Percentiles rank a stretch among this genome's conserved stretches.
phyloP scores from a whole-genome alignment of 2,797 vertebrate genomes.

The Zenarchopterus dispar region DNA sequence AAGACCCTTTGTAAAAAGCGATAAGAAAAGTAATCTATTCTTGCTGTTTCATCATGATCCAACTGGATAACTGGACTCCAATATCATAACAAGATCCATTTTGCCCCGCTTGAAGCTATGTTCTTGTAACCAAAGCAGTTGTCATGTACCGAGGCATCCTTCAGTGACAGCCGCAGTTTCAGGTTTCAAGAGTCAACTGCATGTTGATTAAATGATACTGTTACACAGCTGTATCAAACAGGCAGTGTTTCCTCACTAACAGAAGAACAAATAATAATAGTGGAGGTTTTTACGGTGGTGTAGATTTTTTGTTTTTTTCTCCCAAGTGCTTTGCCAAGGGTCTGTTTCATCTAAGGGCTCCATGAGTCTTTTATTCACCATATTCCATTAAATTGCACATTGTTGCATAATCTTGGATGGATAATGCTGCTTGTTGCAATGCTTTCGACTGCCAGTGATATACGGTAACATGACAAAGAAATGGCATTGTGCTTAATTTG shows the following conservation, averaged over 20 bases:
- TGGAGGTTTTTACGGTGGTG: not conserved
- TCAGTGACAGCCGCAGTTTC: not conserved
- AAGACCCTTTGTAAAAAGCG: too few species aligned
- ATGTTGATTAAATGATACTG: not conserved
- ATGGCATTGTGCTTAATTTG: too few species aligned
- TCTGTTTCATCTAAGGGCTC: not conserved
- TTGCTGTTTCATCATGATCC: too few species aligned
- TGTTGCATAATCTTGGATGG: not conserved
- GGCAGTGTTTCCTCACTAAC: constrained; percentile 5
- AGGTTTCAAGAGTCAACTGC: not conserved
- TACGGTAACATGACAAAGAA: not conserved
- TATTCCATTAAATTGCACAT: not conserved
- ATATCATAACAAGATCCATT: too few species aligned
- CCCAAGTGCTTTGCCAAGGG: not conserved
- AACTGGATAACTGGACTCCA: too few species aligned
- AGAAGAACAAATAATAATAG: not conserved
- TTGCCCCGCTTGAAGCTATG: too few species aligned
- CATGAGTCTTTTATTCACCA: not conserved
- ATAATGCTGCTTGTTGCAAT: too few species aligned
- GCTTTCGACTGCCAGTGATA: too few species aligned
- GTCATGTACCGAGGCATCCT: too few species aligned
- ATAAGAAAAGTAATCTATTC: too few species aligned
- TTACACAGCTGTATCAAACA: constrained; percentile 3
- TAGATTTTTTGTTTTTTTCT: not conserved
- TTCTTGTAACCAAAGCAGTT: too few species aligned